A percentile compares a stretch with the other conserved stretches of the same genome.
Evolutionary conservation across 2,888 invertebrate genomes (phyloP).

Genomic region (Thereva unica): DNA sequence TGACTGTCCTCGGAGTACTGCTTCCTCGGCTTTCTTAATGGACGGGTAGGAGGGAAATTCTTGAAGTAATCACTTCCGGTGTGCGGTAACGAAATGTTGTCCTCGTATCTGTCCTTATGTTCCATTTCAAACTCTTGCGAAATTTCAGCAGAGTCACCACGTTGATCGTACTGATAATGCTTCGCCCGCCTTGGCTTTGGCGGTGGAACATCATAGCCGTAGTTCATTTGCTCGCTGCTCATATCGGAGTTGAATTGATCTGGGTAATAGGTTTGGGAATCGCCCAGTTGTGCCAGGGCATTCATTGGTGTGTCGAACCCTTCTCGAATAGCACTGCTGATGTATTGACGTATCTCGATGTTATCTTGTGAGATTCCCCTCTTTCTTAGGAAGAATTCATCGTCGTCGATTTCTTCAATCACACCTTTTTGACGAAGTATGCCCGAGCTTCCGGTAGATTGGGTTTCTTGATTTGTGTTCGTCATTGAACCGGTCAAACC

Average conservation of each 20-base stretch:
- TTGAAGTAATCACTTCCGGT: conserved; percentile 54
- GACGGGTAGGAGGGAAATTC: conserved; percentile 58
- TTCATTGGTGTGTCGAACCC: conserved; percentile 71
- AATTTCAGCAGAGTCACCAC: conserved; percentile 49
- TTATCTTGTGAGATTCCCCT: conserved; percentile 82
- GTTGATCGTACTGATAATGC: conserved; percentile 49
- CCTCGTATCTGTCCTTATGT: conserved; percentile 51
- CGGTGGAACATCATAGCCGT: conserved; percentile 53
- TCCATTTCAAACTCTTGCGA: conserved; percentile 52
- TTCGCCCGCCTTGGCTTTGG: conserved; percentile 54
- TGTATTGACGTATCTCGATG: conserved; percentile 76
- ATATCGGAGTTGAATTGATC: conserved; percentile 40
- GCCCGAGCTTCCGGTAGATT: conserved; percentile 66
- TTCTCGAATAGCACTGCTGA: conserved; percentile 79
- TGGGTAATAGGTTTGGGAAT: conserved; percentile 44
- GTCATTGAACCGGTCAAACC: conserved; percentile 42
- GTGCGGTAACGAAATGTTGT: conserved; percentile 55
- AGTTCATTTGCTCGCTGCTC: conserved; percentile 48
- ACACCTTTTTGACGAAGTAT: conserved; percentile 65
- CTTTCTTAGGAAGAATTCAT: conserved; percentile 83
- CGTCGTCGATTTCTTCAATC: conserved; percentile 83
- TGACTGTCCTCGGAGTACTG: conserved; percentile 56
- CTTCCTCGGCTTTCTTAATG: conserved; percentile 60
- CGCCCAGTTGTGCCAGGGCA: conserved; percentile 67
- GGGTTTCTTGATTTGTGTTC: conserved; percentile 60